Conservation (phyloP, 2,888 invertebrate species). For the Pseudococcus viburni region DNA sequence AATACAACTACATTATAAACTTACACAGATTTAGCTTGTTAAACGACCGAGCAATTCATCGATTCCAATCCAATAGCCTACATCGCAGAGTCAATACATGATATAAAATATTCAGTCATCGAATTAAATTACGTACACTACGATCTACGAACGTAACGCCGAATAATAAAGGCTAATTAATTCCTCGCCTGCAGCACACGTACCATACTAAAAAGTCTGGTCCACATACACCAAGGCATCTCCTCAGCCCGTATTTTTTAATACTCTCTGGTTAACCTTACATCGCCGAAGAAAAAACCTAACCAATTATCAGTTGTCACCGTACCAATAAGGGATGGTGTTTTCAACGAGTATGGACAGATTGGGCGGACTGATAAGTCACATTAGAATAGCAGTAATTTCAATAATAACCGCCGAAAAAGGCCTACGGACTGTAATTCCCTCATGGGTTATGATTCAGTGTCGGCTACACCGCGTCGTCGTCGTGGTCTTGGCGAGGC, state of each 20-base stretch:
- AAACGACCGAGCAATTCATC: too few relatives aligned
- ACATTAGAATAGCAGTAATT: slow-evolving; percentile 59
- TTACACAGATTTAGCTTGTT: too few relatives aligned
- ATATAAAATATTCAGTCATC: slow-evolving; percentile 19
- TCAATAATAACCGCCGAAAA: slow-evolving; percentile 62
- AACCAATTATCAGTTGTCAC: slow-evolving; percentile 55
- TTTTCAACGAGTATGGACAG: slow-evolving; percentile 23
- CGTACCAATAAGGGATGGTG: slow-evolving; percentile 55
- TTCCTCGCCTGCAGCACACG: slow-evolving; percentile 26
- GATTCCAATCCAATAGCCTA: too few relatives aligned
- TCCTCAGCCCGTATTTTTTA: slow-evolving; percentile 21
- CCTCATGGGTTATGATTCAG: slow-evolving; percentile 66
- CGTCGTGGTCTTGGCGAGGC: slow-evolving; percentile 63
- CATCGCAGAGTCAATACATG: background rate
- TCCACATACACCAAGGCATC: background rate
- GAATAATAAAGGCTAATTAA: slow-evolving; percentile 39
- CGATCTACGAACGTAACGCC: background rate
- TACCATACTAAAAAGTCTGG: background rate
- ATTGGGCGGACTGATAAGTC: slow-evolving; percentile 58
- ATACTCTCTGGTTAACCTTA: slow-evolving; percentile 29
- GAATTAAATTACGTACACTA: slow-evolving; percentile 15
- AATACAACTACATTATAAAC: too few relatives aligned
- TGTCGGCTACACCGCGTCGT: slow-evolving; percentile 53
- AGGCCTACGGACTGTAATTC: slow-evolving; percentile 62
- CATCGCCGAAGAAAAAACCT: slow-evolving; percentile 5